phyloP scores from a whole-genome alignment of 2,888 invertebrate genomes.

The Heteromyza rotundicornis region DNA sequence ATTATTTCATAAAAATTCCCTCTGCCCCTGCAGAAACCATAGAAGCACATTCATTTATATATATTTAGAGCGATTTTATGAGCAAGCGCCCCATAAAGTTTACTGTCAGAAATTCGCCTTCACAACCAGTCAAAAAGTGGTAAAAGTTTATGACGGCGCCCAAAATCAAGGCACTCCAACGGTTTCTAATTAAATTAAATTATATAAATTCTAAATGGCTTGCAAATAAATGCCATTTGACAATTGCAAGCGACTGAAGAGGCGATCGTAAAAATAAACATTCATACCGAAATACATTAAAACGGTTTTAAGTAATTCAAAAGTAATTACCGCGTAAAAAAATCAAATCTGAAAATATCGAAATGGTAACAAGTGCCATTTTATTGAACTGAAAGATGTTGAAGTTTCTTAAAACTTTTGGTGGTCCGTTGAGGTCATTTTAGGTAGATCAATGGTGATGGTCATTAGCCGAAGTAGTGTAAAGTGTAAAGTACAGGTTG shows the following conservation, averaged over 20 bases:
- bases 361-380: no score
- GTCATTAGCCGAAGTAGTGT: no score
- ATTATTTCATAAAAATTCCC: not conserved
- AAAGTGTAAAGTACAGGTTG: no score
- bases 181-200: constrained; percentile 13
- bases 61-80: constrained; percentile 10
- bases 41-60: constrained; percentile 1
- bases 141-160: constrained; percentile 11
- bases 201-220: constrained; percentile 8
- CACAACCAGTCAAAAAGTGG: not conserved
- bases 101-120: constrained; percentile 17
- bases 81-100: constrained; percentile 8
- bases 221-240: constrained; percentile 6
- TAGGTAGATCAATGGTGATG: no score
- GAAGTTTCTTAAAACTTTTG: no score
- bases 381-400: no score
- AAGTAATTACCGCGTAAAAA: no score
- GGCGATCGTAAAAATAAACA: constrained; percentile 5
- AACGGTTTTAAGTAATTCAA: no score
- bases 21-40: not conserved
- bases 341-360: no score
- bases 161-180: not conserved
- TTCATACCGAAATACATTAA: not conserved
- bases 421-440: no score
- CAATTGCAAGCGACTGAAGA: no score